Conservation (phyloP, 2,113 vertebrate genomes). For the Delphinus delphis region DNA sequence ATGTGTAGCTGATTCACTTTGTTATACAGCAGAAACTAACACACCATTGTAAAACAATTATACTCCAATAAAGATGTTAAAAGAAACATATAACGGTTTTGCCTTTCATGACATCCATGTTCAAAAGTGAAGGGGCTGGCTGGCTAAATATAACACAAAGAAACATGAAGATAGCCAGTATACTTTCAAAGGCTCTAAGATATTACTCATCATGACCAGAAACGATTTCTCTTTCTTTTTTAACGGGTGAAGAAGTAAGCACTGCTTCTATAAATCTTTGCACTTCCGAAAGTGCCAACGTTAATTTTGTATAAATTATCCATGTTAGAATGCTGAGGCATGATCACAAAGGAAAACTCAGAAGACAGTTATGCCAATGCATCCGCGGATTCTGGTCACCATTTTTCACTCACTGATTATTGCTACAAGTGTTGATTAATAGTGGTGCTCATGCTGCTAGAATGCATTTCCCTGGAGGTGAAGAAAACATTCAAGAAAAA, state of each 20-base stretch:
- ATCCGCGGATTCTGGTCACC: conserved; percentile 82
- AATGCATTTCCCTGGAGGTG: conserved; percentile 83
- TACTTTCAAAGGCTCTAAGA: conserved; percentile 74
- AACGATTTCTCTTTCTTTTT: conserved; percentile 63
- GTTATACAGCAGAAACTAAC: too few species aligned
- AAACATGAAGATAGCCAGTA: background rate
- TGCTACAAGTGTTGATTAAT: conserved; percentile 87
- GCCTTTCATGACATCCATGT: background rate
- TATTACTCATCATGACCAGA: conserved; percentile 70
- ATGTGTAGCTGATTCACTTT: too few species aligned
- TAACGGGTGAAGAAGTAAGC: conserved; percentile 69
- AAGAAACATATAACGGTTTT: background rate
- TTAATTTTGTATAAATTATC: conserved; percentile 82
- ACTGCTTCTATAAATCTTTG: conserved; percentile 75
- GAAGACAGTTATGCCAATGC: conserved; percentile 73
- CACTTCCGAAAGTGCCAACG: conserved; percentile 80
- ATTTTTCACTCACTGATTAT: conserved; percentile 86
- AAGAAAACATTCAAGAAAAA: conserved; percentile 81
- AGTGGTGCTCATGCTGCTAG: conserved; percentile 83
- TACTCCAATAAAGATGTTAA: too few species aligned
- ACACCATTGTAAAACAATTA: too few species aligned
- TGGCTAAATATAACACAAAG: conserved; percentile 50
- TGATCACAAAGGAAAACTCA: conserved; percentile 77
- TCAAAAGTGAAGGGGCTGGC: background rate
- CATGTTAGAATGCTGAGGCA: conserved; percentile 78